phyloP scores from a whole-genome alignment of 2,888 invertebrate species.

The Acleris literana region DNA sequence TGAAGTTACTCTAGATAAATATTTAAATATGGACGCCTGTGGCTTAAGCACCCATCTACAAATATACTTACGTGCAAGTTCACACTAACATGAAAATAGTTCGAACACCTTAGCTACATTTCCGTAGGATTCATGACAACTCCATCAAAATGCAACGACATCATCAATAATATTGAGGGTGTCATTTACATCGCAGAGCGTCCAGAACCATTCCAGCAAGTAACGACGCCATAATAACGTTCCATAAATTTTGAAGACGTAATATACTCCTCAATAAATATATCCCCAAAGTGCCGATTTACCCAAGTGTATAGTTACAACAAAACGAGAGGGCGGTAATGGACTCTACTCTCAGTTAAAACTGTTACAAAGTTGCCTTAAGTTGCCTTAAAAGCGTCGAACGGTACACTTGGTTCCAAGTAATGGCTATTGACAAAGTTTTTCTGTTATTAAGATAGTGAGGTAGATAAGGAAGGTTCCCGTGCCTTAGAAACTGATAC shows the following conservation, averaged over 20 bases:
- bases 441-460: conserved; percentile 56
- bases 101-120: too few relatives aligned
- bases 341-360: conserved; percentile 53
- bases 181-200: conserved; percentile 24
- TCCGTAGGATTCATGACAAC: background rate
- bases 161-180: conserved; percentile 22
- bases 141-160: conserved; percentile 15
- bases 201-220: conserved; percentile 43
- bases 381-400: conserved; percentile 56
- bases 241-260: conserved; percentile 65
- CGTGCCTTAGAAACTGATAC: conserved; percentile 32
- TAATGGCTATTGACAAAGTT: conserved; percentile 58
- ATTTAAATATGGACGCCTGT: too few relatives aligned
- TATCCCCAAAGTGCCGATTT: conserved; percentile 67
- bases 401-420: conserved; percentile 46
- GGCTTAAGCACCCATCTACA: too few relatives aligned
- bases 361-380: conserved; percentile 54
- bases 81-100: too few relatives aligned
- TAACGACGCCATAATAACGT: conserved; percentile 57
- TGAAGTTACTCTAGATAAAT: too few relatives aligned
- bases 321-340: conserved; percentile 52
- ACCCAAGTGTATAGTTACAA: conserved; percentile 50
- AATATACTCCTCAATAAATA: conserved; percentile 64
- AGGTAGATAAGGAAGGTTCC: conserved; percentile 38
- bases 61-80: too few relatives aligned